Conservation (phyloP, 2,888 invertebrate species). For the Cephalotes varians region DNA sequence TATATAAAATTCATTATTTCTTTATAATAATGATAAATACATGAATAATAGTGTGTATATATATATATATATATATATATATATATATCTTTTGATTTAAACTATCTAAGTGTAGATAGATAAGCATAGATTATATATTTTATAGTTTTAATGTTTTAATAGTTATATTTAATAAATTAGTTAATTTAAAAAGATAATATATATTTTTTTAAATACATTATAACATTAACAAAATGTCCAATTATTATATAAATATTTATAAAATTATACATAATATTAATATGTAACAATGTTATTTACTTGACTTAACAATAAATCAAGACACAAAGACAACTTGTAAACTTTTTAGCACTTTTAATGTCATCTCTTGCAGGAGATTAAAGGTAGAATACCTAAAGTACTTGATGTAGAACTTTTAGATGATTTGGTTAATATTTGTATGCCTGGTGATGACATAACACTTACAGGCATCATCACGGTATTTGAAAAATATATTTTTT, state of each 20-base stretch:
- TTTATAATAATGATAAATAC: background rate
- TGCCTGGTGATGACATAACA: conserved; percentile 95
- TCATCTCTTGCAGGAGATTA: conserved; percentile 87
- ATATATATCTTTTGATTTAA: too few relatives aligned
- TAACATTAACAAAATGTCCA: background rate
- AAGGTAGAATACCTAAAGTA: conserved; percentile 91
- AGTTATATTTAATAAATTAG: conserved; percentile 4
- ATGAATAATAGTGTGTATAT: background rate
- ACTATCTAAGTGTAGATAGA: too few relatives aligned
- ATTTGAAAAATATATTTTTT: conserved; percentile 27
- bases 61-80: too few relatives aligned
- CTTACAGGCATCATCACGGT: conserved; percentile 95
- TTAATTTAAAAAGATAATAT: background rate
- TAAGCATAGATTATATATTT: background rate
- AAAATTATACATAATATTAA: conserved; percentile 14
- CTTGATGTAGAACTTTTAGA: conserved; percentile 95
- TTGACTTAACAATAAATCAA: too few relatives aligned
- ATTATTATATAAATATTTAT: background rate
- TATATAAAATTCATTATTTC: background rate
- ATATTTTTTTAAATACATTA: conserved; percentile 5
- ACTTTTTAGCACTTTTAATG: too few relatives aligned
- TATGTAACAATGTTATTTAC: conserved; percentile 5
- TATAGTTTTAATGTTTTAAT: background rate
- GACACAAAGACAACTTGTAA: too few relatives aligned
- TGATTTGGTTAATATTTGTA: conserved; percentile 91